Conservation (phyloP, 1,140 invertebrate species). For the Drosophila simulans region DNA sequence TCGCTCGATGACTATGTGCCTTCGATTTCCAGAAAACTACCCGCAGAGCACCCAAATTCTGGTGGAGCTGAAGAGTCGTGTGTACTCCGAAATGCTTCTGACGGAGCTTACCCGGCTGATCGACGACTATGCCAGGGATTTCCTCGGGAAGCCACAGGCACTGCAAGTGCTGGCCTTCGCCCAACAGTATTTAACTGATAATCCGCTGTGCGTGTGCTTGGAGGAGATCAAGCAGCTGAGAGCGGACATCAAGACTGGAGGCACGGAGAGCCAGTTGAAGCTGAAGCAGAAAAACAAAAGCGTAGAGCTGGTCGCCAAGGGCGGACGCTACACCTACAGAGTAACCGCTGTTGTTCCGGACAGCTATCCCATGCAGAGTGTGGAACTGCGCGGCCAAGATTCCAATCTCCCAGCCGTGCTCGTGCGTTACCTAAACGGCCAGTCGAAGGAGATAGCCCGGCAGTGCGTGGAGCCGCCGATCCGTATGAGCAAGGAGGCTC, state of each 20-base stretch:
- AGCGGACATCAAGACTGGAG: conserved; percentile 83
- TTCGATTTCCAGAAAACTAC: conserved; percentile 87
- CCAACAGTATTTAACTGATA: conserved; percentile 89
- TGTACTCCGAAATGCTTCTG: conserved; percentile 88
- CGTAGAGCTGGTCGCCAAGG: conserved; percentile 87
- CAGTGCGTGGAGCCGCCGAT: conserved; percentile 90
- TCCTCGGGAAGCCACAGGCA: conserved; percentile 87
- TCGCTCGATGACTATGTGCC: conserved; percentile 88
- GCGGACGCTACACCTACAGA: conserved; percentile 88
- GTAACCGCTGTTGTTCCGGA: conserved; percentile 88
- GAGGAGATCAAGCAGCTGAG: conserved; percentile 90
- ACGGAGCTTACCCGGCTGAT: conserved; percentile 87
- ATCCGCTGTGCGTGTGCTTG: conserved; percentile 90
- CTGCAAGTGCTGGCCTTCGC: conserved; percentile 87
- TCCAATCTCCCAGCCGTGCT: conserved; percentile 89
- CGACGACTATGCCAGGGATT: conserved; percentile 87
- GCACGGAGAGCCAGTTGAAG: conserved; percentile 85
- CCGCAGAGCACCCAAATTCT: conserved; percentile 87
- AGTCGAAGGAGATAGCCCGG: conserved; percentile 89
- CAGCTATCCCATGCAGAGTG: conserved; percentile 87
- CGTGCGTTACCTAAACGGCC: conserved; percentile 87
- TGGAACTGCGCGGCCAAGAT: conserved; percentile 87
- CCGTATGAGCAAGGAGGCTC: conserved; percentile 85
- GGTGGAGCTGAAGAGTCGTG: conserved; percentile 91
- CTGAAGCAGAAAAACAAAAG: conserved; percentile 89